Evolutionary conservation across 2,888 invertebrate genomes (phyloP).

Genomic region (Sesia bembeciformis): DNA sequence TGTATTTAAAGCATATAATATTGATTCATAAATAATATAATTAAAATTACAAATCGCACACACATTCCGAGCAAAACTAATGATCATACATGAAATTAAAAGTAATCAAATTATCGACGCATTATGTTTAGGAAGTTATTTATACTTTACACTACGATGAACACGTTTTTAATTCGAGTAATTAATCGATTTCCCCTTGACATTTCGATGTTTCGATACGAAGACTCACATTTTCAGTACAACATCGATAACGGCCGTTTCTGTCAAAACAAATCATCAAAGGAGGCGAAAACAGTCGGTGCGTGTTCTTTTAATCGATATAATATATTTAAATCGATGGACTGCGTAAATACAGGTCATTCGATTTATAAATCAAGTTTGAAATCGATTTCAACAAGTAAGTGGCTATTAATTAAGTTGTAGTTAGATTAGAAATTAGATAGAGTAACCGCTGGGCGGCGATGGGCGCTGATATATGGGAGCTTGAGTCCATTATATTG

Average conservation of each 20-base stretch:
- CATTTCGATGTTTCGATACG: neutral
- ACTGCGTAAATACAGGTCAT: conserved; percentile 61
- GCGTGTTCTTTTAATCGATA: conserved; percentile 42
- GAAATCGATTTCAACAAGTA: conserved; percentile 74
- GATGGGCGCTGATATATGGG: conserved; percentile 48
- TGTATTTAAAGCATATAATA: too few species aligned
- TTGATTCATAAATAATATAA: too few species aligned
- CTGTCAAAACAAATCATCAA: neutral
- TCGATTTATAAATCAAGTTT: conserved; percentile 67
- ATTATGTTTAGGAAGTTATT: conserved; percentile 9
- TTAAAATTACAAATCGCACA: too few species aligned
- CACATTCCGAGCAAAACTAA: too few species aligned
- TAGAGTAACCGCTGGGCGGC: conserved; percentile 56
- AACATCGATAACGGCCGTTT: neutral
- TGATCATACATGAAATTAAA: too few species aligned
- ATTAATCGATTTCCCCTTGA: conserved; percentile 1
- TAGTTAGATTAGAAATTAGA: conserved; percentile 72
- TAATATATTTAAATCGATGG: conserved; percentile 47
- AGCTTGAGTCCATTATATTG: conserved; percentile 10
- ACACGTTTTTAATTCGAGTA: neutral
- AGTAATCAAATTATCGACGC: neutral
- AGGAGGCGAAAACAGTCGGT: conserved; percentile 25
- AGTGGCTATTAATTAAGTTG: conserved; percentile 74
- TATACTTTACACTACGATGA: neutral
- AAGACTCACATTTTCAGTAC: neutral